Percentiles rank a stretch among this genome's conserved stretches.
Conservation (phyloP, 2,113 vertebrate species). For the Vicugna pacos region DNA sequence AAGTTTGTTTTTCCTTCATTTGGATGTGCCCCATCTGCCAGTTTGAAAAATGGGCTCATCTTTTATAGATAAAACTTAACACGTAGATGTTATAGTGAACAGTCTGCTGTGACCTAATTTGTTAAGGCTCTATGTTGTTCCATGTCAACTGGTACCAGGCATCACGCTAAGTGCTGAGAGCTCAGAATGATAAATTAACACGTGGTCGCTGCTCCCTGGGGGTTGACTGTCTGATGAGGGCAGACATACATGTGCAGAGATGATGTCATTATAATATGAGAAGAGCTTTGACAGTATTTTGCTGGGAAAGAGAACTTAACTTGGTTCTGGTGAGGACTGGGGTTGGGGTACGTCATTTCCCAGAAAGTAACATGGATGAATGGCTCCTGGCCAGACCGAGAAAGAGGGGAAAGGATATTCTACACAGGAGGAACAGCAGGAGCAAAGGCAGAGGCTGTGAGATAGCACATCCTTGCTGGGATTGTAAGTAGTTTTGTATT, state of each 20-base stretch:
- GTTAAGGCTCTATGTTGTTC: not conserved
- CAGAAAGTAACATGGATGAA: not conserved
- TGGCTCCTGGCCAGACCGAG: not conserved
- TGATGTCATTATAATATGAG: not conserved
- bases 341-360: not conserved
- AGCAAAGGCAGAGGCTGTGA: not conserved
- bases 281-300: not conserved
- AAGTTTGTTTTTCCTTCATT: not conserved
- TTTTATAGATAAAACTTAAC: not conserved
- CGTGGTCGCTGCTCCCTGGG: not conserved
- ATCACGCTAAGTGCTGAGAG: not conserved
- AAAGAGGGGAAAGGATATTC: not conserved
- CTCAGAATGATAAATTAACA: not conserved
- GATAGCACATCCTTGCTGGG: not conserved
- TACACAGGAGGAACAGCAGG: not conserved
- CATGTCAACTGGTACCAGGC: not conserved
- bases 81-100: not conserved
- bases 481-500: not conserved
- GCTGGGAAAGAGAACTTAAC: not conserved
- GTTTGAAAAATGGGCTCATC: slow-evolving; percentile 2
- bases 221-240: not conserved
- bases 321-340: not conserved
- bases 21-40: not conserved
- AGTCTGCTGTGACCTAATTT: not conserved
- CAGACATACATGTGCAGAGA: not conserved